Base-by-base conservation (phyloP, 2,888 invertebrate genomes). In the Rambutsinella grinnellia region DNA sequence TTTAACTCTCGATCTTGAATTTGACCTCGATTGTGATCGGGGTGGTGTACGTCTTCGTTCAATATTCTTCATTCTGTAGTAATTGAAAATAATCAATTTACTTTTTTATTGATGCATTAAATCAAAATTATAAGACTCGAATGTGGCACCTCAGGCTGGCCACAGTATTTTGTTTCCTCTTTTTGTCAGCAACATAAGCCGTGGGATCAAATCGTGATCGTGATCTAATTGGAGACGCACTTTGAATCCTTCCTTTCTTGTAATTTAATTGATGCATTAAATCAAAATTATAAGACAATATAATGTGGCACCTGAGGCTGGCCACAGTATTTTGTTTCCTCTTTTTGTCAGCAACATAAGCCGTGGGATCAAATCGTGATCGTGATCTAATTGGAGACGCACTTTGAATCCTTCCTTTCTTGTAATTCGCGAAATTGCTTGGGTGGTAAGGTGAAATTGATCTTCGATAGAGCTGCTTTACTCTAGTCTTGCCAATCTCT, bases 281-380 rank as follows among this genome's bases (percentile, higher is more conserved):
- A n/a, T n/a, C n/a, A n/a, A n/a, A n/a, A n/a, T n/a, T n/a, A n/a
- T n/a, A n/a, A n/a, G n/a, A n/a, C n/a, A n/a, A n/a, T 17, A 8
- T 62, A 26, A 8, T 21, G 8, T 72, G 36, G 36, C 36, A 81
- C 83, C 83, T 80, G 8, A 77, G 10, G 56, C 77, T 44, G 13
- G 76, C 66, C 13, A 80, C 65, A 36, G 23, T 36, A 21, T 76
- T 72, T 57, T 79, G 80, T 23, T 78, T 79, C 27, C 51, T 3
- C 66, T 80, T 82, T 69, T 81, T 82, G 53, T 79, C 77, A 0
- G 49, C 19, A 0, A 82, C 71, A 66, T 81, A 83, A 2, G 81
- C 81, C n/a, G 83, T 83, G 8, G 83, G 83, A 72, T 83, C 76
- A 75, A 83, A 83, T 36, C 53, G 27, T n/a, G n/a, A 21, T 44